Conservation (phyloP, 2,113 vertebrate species). For the human (Homo sapiens) region DNA sequence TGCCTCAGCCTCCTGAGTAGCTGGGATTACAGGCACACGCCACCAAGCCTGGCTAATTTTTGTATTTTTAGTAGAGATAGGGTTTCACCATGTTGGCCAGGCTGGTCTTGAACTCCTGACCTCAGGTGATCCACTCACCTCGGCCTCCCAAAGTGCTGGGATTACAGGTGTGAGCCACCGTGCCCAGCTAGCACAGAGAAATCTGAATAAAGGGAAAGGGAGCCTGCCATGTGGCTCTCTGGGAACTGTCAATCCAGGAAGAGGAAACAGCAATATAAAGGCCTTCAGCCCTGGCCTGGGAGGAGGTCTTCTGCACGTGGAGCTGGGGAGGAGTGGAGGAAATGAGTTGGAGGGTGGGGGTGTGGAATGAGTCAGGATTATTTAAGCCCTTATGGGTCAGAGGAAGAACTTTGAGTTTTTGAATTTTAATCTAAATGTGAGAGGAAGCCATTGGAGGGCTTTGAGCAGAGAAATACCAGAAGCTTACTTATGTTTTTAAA, state of each 20-base stretch:
- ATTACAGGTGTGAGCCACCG: too few relatives aligned
- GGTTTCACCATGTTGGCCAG: too few relatives aligned
- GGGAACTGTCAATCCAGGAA: background rate
- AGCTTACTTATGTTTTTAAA: background rate
- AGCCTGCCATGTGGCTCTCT: background rate
- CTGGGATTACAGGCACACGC: too few relatives aligned
- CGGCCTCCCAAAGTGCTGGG: too few relatives aligned
- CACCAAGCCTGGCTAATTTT: too few relatives aligned
- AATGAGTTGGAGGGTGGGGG: background rate
- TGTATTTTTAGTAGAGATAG: too few relatives aligned
- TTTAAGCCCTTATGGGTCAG: background rate
- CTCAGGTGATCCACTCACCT: too few relatives aligned
- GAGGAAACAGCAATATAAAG: background rate
- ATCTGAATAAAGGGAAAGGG: background rate
- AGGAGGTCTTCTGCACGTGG: rapidly evolving
- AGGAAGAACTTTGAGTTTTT: background rate
- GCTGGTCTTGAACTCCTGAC: too few relatives aligned
- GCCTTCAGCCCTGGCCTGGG: background rate
- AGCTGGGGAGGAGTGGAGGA: background rate
- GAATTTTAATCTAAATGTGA: background rate
- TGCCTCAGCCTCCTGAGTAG: too few relatives aligned
- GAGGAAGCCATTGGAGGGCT: background rate
- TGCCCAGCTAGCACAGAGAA: background rate
- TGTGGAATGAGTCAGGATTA: background rate
- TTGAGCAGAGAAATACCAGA: background rate